phyloP scores from a whole-genome alignment of 2,888 invertebrate genomes.

The Agrochola lychnidis region DNA sequence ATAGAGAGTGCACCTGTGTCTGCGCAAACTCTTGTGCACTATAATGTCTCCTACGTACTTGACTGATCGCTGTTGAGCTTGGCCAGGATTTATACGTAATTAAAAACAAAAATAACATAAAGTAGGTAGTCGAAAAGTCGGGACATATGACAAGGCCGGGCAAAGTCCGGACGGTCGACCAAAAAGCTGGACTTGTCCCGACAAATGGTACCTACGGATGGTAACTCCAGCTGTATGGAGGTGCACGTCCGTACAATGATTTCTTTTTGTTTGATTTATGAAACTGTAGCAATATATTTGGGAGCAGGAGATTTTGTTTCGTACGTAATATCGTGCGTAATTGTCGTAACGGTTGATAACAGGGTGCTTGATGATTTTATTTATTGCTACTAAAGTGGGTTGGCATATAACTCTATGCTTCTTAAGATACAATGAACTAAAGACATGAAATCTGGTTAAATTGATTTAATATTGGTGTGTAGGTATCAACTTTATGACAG shows the following conservation, averaged over 20 bases:
- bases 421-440: background rate
- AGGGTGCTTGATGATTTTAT: background rate
- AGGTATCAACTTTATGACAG: too few species aligned
- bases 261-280: conserved; percentile 64
- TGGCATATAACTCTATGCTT: background rate
- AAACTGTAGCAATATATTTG: conserved; percentile 49
- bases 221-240: background rate
- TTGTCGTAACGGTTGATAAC: conserved; percentile 43
- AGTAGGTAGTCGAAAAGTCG: too few species aligned
- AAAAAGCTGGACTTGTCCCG: background rate
- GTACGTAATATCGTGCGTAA: conserved; percentile 3
- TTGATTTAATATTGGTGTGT: too few species aligned
- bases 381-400: conserved; percentile 19
- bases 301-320: conserved; percentile 25
- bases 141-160: too few species aligned
- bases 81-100: too few species aligned
- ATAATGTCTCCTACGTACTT: background rate
- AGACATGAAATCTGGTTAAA: background rate
- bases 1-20: too few species aligned
- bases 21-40: background rate
- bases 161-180: background rate
- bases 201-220: background rate
- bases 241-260: conserved; percentile 33
- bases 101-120: too few species aligned
- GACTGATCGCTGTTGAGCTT: background rate